Evolutionary conservation across 2,888 invertebrate species (phyloP).

Genomic region (Sisyra nigra): DNA sequence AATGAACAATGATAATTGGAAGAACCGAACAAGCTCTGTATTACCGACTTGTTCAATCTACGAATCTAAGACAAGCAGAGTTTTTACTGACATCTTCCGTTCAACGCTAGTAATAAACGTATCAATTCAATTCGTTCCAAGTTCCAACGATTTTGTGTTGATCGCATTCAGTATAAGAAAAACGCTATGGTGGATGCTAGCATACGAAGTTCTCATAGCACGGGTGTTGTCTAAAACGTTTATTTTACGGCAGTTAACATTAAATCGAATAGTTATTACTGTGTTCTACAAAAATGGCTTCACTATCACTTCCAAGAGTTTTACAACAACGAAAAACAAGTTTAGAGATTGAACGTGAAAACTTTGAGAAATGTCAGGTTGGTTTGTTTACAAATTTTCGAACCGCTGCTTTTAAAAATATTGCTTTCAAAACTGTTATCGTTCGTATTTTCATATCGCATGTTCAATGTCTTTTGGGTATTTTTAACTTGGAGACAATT

Average conservation of each 20-base stretch:
- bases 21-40: no score
- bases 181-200: no score
- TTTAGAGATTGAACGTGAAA: constrained; percentile 61
- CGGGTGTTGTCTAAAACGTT: constrained; percentile 1
- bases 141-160: no score
- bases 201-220: no score
- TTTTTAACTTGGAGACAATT: constrained; percentile 3
- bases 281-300: constrained; percentile 42
- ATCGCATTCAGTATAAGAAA: no score
- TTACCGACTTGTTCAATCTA: no score
- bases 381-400: constrained; percentile 13
- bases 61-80: no score
- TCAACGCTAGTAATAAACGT: no score
- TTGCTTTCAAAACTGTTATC: background rate
- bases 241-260: no score
- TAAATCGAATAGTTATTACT: background rate
- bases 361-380: constrained; percentile 74
- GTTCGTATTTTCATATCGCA: background rate
- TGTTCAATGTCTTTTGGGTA: constrained; percentile 6
- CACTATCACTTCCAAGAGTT: constrained; percentile 52
- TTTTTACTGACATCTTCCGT: no score
- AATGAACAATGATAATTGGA: no score
- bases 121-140: no score
- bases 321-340: constrained; percentile 60
- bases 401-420: background rate